Evolutionary conservation across 2,113 vertebrate species (phyloP).

Genomic region (Prinia subflava): DNA sequence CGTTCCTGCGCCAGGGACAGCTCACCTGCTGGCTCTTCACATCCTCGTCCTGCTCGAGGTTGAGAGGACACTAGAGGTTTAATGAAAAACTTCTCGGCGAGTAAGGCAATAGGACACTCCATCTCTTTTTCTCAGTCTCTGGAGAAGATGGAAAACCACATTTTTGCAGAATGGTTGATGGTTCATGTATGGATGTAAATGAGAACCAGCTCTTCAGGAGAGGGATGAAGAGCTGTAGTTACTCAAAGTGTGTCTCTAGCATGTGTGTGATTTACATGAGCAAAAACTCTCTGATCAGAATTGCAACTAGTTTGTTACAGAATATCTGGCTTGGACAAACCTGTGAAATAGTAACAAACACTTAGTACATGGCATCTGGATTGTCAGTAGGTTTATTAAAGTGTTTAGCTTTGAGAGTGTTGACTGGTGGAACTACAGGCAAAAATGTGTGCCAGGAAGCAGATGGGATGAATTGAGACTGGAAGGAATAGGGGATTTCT

Average conservation of each 20-base stretch:
- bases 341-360: neutral
- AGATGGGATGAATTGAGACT: neutral
- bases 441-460: neutral
- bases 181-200: neutral
- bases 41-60: neutral
- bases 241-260: neutral
- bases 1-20: fast-evolving
- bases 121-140: neutral
- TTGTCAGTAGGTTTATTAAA: neutral
- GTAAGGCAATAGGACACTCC: neutral
- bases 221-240: neutral
- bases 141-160: neutral
- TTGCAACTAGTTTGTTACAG: neutral
- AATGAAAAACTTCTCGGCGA: neutral
- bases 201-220: neutral
- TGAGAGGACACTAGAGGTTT: neutral
- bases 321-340: neutral
- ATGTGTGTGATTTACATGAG: neutral
- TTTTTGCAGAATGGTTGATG: neutral
- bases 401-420: neutral
- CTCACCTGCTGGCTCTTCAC: neutral
- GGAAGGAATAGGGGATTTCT: neutral
- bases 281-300: neutral
- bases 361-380: neutral
- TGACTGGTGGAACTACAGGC: neutral